phyloP scores from a whole-genome alignment of 2,797 vertebrate species.

The Hoplostethus mediterraneus region DNA sequence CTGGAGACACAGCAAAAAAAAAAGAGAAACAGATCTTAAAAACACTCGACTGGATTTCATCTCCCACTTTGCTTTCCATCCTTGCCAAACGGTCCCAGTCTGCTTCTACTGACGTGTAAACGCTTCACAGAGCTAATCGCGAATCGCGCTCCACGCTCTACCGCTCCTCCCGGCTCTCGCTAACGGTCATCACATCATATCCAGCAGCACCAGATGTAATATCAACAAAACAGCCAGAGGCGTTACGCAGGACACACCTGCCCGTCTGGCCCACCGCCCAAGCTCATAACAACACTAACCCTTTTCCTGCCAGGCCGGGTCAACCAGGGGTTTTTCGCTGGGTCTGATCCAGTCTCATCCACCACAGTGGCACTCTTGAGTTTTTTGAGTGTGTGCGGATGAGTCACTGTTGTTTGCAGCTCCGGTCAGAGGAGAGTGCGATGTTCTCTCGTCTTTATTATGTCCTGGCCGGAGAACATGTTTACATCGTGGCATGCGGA shows the following conservation, averaged over 20 bases:
- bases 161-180: slow-evolving; percentile 60
- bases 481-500: slow-evolving; percentile 36
- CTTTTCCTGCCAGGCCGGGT: slow-evolving; percentile 49
- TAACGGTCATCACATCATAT: slow-evolving; percentile 64
- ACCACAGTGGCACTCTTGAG: slow-evolving; percentile 19
- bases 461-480: slow-evolving; percentile 14
- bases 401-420: slow-evolving; percentile 5
- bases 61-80: slow-evolving; percentile 33
- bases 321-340: slow-evolving; percentile 34
- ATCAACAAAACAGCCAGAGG: slow-evolving; percentile 60
- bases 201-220: slow-evolving; percentile 58
- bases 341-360: slow-evolving; percentile 36
- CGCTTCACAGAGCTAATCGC: slow-evolving; percentile 47
- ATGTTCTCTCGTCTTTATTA: slow-evolving; percentile 33
- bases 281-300: slow-evolving; percentile 48
- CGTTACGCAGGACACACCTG: slow-evolving; percentile 69
- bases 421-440: slow-evolving; percentile 17
- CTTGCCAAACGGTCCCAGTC: slow-evolving; percentile 29
- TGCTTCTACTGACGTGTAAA: slow-evolving; percentile 48
- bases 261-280: slow-evolving; percentile 56
- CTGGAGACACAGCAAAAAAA: slow-evolving; percentile 74
- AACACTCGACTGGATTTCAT: not conserved
- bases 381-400: slow-evolving; percentile 10
- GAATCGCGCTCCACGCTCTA: slow-evolving; percentile 57
- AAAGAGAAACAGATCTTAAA: slow-evolving; percentile 16